Evolutionary conservation across 2,797 vertebrate genomes (phyloP).

Genomic region (Eptatretus atami): DNA sequence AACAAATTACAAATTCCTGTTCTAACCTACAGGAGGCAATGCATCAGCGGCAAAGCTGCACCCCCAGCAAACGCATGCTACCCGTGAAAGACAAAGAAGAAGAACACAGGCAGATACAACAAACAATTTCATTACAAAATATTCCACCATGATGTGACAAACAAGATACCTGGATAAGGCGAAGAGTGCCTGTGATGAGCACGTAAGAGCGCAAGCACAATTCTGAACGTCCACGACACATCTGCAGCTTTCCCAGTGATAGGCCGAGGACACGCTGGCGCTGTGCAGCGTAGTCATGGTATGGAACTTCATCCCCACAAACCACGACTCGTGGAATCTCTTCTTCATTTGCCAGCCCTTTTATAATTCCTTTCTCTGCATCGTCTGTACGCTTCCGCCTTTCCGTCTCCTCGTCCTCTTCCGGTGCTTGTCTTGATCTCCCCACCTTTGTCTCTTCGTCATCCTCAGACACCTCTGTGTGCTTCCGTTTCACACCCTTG

Average conservation of each 20-base stretch:
- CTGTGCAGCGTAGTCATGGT: neutral
- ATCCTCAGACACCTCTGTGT: neutral
- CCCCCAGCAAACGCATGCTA: neutral
- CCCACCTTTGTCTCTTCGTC: too few species aligned
- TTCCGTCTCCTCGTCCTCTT: neutral
- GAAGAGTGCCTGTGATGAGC: slow-evolving; percentile 1
- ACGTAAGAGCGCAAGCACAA: slow-evolving; percentile 3
- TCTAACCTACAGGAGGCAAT: too few species aligned
- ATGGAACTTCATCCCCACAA: neutral
- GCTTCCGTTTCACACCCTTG: slow-evolving; percentile 5
- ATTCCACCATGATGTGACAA: neutral
- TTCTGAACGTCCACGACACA: neutral
- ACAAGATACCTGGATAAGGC: slow-evolving; percentile 2
- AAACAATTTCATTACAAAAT: too few species aligned
- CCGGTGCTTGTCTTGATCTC: neutral
- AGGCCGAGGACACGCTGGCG: slow-evolving; percentile 2
- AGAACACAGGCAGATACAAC: too few species aligned
- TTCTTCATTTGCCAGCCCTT: neutral
- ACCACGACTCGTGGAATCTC: neutral
- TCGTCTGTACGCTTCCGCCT: neutral
- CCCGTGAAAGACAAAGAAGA: too few species aligned
- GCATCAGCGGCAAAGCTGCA: neutral
- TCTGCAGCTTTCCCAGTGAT: slow-evolving; percentile 3
- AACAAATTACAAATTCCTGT: too few species aligned
- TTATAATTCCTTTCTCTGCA: neutral